Evolutionary conservation across 1,140 invertebrate genomes (phyloP).

Genomic region (Tetraneura akinire): DNA sequence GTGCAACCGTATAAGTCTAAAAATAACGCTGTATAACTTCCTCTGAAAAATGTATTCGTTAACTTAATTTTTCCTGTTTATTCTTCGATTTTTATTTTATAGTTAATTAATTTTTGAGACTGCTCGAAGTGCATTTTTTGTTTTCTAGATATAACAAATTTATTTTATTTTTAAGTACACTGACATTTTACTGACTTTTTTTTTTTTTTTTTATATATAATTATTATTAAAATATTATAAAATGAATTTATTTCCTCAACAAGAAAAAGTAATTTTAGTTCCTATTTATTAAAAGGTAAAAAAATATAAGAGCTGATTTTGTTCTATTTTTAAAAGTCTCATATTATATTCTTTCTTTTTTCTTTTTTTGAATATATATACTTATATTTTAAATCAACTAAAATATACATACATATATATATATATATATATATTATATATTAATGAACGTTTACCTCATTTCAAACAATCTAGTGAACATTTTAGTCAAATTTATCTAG

Average conservation of each 20-base stretch:
- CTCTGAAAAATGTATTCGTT: constrained; percentile 23
- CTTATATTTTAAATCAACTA: neutral
- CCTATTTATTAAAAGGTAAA: constrained; percentile 49
- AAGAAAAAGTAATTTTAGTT: constrained; percentile 52
- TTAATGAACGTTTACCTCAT: constrained; percentile 45
- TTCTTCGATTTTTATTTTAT: constrained; percentile 46
- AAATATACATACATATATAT: constrained; percentile 13
- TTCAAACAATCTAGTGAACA: constrained; percentile 50
- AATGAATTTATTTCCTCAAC: constrained; percentile 48
- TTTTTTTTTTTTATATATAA: constrained; percentile 25
- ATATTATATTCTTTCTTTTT: constrained; percentile 21
- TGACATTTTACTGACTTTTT: constrained; percentile 49
- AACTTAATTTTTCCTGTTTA: constrained; percentile 45
- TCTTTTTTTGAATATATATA: neutral
- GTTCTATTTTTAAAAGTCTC: constrained; percentile 34
- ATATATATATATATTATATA: neutral
- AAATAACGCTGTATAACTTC: neutral
- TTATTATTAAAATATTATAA: constrained; percentile 27
- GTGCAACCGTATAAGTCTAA: constrained; percentile 77
- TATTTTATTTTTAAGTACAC: constrained; percentile 44
- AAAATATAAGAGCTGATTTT: constrained; percentile 42
- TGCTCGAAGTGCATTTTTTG: constrained; percentile 49
- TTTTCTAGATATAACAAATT: constrained; percentile 46
- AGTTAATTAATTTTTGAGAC: constrained; percentile 51
- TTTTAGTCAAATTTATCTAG: constrained; percentile 47